Conservation (phyloP, 2,888 invertebrate species). For the Drosophila pegasa region DNA sequence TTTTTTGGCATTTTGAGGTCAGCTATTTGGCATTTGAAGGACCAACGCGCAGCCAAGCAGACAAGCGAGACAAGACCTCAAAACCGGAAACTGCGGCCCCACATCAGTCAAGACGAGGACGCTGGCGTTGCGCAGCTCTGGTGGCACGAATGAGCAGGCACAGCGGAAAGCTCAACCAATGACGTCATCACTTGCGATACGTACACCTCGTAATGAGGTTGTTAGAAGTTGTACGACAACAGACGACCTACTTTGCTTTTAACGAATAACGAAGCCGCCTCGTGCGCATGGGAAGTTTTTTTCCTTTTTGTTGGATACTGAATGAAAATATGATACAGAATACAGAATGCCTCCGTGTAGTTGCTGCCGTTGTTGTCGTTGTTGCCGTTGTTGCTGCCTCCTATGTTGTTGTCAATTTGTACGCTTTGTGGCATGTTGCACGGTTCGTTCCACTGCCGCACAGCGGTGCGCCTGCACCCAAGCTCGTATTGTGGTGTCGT, state of each 20-base stretch:
- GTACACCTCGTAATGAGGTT: slow-evolving; percentile 72
- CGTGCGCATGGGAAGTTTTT: slow-evolving; percentile 52
- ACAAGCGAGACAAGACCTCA: not conserved
- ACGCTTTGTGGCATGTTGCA: slow-evolving; percentile 47
- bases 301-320: slow-evolving; percentile 52
- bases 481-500: slow-evolving; percentile 36
- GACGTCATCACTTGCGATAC: slow-evolving; percentile 67
- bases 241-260: slow-evolving; percentile 71
- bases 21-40: slow-evolving; percentile 20
- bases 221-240: slow-evolving; percentile 71
- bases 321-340: slow-evolving; percentile 74
- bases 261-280: slow-evolving; percentile 30
- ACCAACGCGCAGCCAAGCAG: not conserved
- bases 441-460: slow-evolving; percentile 36
- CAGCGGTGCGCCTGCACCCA: slow-evolving; percentile 51
- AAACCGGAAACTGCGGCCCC: slow-evolving; percentile 23
- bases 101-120: slow-evolving; percentile 1
- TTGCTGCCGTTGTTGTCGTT: slow-evolving; percentile 31
- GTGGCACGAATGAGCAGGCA: slow-evolving; percentile 59
- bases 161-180: slow-evolving; percentile 73
- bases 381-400: slow-evolving; percentile 26
- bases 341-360: slow-evolving; percentile 34
- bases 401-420: slow-evolving; percentile 56
- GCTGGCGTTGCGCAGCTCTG: slow-evolving; percentile 56
- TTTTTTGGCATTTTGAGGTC: slow-evolving; percentile 21